phyloP scores from a whole-genome alignment of 2,113 vertebrate species.

The Peromyscus leucopus region DNA sequence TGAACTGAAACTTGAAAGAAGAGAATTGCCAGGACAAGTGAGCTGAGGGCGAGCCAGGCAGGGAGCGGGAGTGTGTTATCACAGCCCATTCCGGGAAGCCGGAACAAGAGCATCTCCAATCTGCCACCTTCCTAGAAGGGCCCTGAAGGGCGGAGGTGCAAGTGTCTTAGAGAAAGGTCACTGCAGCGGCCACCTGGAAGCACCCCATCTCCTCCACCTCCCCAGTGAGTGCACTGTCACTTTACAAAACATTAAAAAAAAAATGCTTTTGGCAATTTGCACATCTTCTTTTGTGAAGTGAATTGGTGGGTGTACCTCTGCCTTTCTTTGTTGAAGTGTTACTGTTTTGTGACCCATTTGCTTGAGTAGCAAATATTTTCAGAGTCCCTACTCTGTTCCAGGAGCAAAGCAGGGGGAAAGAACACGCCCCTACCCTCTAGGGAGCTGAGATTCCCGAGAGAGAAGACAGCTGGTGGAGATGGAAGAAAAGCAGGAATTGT shows the following conservation, averaged over 20 bases:
- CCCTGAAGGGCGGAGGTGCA: not conserved
- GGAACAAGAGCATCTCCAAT: not conserved
- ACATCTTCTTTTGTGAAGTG: not conserved
- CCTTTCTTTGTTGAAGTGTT: not conserved
- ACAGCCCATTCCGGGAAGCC: not conserved
- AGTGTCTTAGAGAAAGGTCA: not conserved
- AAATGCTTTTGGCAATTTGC: not conserved
- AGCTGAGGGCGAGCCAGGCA: not conserved
- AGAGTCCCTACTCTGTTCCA: not conserved
- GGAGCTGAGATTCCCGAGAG: not conserved
- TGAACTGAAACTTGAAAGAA: constrained; percentile 11
- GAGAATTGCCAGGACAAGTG: not conserved
- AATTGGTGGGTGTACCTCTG: not conserved
- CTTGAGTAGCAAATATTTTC: constrained; percentile 28
- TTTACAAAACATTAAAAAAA: not conserved
- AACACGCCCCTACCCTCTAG: not conserved
- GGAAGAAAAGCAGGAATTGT: not conserved
- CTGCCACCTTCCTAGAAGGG: not conserved
- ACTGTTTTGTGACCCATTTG: not conserved
- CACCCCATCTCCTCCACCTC: not conserved
- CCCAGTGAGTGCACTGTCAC: fast-evolving
- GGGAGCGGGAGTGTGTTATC: fast-evolving
- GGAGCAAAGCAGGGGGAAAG: not conserved
- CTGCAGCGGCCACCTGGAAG: no score
- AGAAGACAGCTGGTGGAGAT: not conserved